Percentiles rank a stretch among this genome's conserved stretches.
These are phyloP conservation scores for Sebastes steindachneri DNA, from an alignment of 2,797 vertebrate genomes.

Conservation along the genomic window DNA sequence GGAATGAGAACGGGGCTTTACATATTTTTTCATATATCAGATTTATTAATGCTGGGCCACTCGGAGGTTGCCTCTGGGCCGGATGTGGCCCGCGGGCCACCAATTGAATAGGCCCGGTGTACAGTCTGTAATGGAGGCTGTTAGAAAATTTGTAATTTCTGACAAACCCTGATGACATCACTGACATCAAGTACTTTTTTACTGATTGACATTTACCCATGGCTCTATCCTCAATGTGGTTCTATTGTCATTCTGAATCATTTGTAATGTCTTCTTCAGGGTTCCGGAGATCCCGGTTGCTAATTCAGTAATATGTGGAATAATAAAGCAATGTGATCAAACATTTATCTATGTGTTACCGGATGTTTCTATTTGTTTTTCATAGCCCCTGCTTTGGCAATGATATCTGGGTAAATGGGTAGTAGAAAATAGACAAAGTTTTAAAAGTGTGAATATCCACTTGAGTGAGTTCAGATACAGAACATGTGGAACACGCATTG, in stretches of 20 bases:
- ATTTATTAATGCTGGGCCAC: neutral
- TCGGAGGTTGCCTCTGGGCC: neutral
- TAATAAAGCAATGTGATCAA: neutral
- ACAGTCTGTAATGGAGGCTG: no score
- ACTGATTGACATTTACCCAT: no score
- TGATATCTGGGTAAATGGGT: neutral
- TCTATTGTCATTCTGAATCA: neutral
- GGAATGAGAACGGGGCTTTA: neutral
- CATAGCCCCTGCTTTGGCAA: neutral
- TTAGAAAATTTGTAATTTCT: no score
- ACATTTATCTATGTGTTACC: neutral
- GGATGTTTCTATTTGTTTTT: neutral
- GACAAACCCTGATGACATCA: no score
- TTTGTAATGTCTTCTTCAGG: neutral
- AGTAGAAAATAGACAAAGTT: neutral
- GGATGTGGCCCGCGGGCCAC: neutral
- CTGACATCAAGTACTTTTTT: no score
- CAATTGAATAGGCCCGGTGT: neutral
- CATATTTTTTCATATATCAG: neutral
- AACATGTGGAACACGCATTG: neutral
- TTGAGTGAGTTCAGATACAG: neutral
- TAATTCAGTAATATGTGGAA: neutral
- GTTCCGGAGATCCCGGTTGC: neutral
- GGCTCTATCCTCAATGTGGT: neutral
- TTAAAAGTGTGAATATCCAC: constrained; percentile 5